Base-by-base conservation (phyloP, 1,140 invertebrate genomes). In the Neodiprion fabricii region DNA sequence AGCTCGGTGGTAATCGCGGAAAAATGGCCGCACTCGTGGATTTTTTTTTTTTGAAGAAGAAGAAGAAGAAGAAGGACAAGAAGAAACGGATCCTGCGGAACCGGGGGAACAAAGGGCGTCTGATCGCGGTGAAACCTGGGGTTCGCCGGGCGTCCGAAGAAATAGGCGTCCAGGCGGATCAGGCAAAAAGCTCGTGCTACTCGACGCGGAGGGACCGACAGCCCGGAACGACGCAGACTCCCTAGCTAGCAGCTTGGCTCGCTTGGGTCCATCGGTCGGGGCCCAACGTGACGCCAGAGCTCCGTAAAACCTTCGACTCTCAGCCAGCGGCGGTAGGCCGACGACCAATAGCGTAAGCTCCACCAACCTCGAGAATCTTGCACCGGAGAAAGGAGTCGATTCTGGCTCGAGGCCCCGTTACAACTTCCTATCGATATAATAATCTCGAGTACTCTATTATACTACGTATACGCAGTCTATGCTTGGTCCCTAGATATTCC, bases 391-490 rank as follows among this genome's bases (percentile, higher is more conserved):
- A 50, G 48, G 70, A 71, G 74, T 40, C 40, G 67, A 21, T 69
- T 21, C 12, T 69, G 67, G 67, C 40, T 47, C 23, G 40, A 47
- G 40, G 67, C 21, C 40, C 67, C 67, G 67, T 69, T 69, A 69
- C 67, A 69, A 69, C 67, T 69, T 47, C 67, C 67, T 69, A 69
- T 69, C 67, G 67, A 28, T 69, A 21, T 69, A 69, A 69, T 28
- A 21, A 69, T 69, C 40, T 69, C 67, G 67, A 69, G 67, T 69
- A 69, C 67, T 69, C 21, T 69, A 69, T 65, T 14, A 69, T 69
- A 69, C 67, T 21, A 23, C 67, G 67, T 12, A 12, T 61, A 4
- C n/a, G n/a, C 53, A 40, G 28, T 40, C 28, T 40, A 40, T 40
- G 28, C 28, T 5, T 40, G 28, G 28, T 40, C 5, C 28, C 28